Percentiles rank a stretch among this genome's conserved stretches.
phyloP scores from a whole-genome alignment of 1,140 invertebrate species.

The Temnothorax nylanderi region DNA sequence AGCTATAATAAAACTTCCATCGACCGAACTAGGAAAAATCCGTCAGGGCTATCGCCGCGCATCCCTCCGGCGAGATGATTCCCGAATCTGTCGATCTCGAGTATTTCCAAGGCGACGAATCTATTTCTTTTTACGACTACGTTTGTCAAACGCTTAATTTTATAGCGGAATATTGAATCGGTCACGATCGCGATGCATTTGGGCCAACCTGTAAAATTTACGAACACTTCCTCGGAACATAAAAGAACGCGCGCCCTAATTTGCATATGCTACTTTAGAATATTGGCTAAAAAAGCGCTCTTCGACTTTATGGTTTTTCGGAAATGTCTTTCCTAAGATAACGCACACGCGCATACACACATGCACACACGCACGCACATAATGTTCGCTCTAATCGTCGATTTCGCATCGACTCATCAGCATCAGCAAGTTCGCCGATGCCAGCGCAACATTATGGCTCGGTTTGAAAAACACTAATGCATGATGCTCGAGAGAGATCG shows the following conservation, averaged over 20 bases:
- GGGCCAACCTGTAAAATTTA: neutral
- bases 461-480: conserved; percentile 44
- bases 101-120: neutral
- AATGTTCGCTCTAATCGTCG: neutral
- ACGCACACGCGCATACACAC: too few species aligned
- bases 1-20: conserved; percentile 73
- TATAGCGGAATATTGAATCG: neutral
- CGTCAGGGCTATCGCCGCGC: neutral
- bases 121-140: neutral
- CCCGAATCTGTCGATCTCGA: neutral
- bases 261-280: conserved; percentile 4
- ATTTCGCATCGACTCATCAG: conserved; percentile 26
- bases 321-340: neutral
- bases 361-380: neutral
- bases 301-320: neutral
- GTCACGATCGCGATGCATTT: neutral
- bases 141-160: conserved; percentile 17
- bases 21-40: conserved; percentile 68
- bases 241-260: neutral
- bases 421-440: conserved; percentile 14
- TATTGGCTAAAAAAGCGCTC: neutral
- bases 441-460: conserved; percentile 2
- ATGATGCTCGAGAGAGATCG: conserved; percentile 22
- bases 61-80: neutral
- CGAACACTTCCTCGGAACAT: neutral